Percentiles rank a stretch among this genome's conserved stretches.
phyloP scores from a whole-genome alignment of 2,113 vertebrate species.

The Corydoras maculifer region DNA sequence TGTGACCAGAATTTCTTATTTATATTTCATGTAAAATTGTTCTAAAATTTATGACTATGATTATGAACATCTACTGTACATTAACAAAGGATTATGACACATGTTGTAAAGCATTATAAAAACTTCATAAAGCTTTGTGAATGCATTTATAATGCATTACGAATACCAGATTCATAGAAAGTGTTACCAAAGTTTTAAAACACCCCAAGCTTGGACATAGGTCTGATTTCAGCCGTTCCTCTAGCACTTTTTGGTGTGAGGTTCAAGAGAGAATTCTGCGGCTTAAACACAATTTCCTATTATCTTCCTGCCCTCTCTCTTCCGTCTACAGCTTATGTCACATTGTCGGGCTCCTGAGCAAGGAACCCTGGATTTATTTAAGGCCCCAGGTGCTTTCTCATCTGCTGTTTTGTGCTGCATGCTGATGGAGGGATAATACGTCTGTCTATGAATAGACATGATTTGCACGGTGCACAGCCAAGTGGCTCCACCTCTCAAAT shows the following conservation, averaged over 20 bases:
- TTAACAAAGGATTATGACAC: too few relatives aligned
- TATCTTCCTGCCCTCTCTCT: constrained; percentile 1
- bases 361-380: constrained; percentile 10
- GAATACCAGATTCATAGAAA: too few relatives aligned
- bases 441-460: constrained; percentile 18
- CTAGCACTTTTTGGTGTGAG: constrained; percentile 3
- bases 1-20: too few relatives aligned
- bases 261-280: constrained; percentile 11
- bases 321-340: not conserved
- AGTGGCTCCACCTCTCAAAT: constrained; percentile 17
- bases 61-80: too few relatives aligned
- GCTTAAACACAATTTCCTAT: constrained; percentile 37
- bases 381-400: constrained; percentile 13
- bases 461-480: constrained; percentile 21
- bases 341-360: not conserved
- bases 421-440: constrained; percentile 23
- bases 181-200: constrained; percentile 1
- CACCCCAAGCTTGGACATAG: constrained; percentile 2
- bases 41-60: too few relatives aligned
- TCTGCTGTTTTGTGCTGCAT: constrained; percentile 23
- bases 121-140: too few relatives aligned
- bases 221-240: constrained; percentile 10
- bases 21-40: too few relatives aligned
- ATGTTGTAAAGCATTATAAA: too few relatives aligned
- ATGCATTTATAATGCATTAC: too few relatives aligned